These are phyloP conservation scores for Nomada lathburiana DNA, from an alignment of 2,888 invertebrate species.

Conservation along the genomic window DNA sequence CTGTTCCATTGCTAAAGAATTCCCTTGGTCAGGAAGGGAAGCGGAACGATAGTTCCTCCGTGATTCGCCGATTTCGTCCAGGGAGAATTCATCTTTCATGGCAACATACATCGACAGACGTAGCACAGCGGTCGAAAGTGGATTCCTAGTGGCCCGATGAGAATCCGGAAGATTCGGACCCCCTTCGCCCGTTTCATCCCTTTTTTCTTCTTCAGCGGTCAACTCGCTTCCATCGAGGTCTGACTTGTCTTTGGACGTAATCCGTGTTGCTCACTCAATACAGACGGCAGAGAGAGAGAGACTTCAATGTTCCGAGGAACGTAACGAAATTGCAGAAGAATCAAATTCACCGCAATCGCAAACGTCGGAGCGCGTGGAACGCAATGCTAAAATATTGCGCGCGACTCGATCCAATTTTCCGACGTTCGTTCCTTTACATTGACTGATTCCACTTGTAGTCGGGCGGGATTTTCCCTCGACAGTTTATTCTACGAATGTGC, in stretches of 20 bases:
- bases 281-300: neutral
- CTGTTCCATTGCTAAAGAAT: slow-evolving; percentile 33
- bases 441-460: too few species aligned
- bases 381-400: slow-evolving; percentile 18
- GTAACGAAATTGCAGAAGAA: slow-evolving; percentile 2
- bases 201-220: neutral
- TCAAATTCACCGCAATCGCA: slow-evolving; percentile 12
- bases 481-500: too few species aligned
- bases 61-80: slow-evolving; percentile 17
- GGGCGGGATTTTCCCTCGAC: too few species aligned
- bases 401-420: slow-evolving; percentile 27
- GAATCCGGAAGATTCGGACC: neutral
- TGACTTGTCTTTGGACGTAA: neutral
- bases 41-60: slow-evolving; percentile 27
- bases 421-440: neutral
- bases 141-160: neutral
- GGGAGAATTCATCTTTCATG: slow-evolving; percentile 37
- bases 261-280: neutral
- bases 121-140: slow-evolving; percentile 3
- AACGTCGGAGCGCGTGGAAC: neutral
- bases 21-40: slow-evolving; percentile 23
- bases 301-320: neutral
- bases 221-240: neutral
- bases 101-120: slow-evolving; percentile 23
- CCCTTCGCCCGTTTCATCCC: neutral